These are phyloP conservation scores for Naso thynnoides DNA, from an alignment of 2,797 vertebrate genomes.

Conservation along the genomic window DNA sequence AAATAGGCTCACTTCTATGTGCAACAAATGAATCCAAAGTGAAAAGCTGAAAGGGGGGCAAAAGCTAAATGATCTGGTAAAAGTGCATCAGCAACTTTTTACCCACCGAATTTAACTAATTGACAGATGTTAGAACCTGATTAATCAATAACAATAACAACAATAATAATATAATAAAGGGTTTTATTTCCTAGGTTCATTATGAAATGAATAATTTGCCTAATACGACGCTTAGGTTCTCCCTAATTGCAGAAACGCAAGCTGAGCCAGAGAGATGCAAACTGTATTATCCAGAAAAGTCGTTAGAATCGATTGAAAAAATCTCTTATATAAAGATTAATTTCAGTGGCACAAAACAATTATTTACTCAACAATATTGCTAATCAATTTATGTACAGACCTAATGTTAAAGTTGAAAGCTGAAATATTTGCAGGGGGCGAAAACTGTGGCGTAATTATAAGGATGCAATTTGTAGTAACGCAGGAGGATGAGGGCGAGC, in stretches of 20 bases:
- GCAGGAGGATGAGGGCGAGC: constrained; percentile 34
- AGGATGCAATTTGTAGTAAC: constrained; percentile 35
- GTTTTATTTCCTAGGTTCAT: not conserved
- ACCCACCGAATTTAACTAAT: not conserved
- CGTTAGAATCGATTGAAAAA: not conserved
- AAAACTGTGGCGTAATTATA: constrained; percentile 25
- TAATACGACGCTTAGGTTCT: not conserved
- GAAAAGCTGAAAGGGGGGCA: constrained; percentile 1
- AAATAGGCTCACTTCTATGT: constrained; percentile 25
- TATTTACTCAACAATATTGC: not conserved
- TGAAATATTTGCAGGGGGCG: constrained; percentile 17
- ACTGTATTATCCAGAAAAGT: constrained; percentile 11
- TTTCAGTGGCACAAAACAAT: constrained; percentile 10
- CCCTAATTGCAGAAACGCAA: constrained; percentile 6
- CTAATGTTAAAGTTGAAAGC: constrained; percentile 35
- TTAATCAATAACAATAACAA: not conserved
- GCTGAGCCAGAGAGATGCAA: constrained; percentile 9
- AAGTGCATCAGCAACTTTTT: constrained; percentile 1
- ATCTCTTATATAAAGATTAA: not conserved
- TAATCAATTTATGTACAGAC: constrained; percentile 15
- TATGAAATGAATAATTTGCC: constrained; percentile 1
- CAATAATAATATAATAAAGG: not conserved
- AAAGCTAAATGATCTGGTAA: constrained; percentile 5
- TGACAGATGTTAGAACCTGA: not conserved
- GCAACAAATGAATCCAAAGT: constrained; percentile 47